Percentiles rank a stretch among this genome's conserved stretches.
Evolutionary conservation across 1,140 invertebrate genomes (phyloP).

Genomic region (Drosophila orena): DNA sequence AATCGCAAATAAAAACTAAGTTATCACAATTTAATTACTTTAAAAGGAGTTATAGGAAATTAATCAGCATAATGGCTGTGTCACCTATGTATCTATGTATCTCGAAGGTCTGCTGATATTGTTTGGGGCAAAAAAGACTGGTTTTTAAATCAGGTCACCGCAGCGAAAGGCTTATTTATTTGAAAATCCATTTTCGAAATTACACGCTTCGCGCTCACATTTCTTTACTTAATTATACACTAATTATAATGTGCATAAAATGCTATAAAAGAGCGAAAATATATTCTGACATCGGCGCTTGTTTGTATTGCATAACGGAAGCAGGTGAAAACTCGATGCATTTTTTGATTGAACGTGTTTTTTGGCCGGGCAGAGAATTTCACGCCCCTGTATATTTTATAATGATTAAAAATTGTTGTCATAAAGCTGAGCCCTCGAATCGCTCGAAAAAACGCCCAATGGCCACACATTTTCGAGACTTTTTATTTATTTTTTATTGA

Average conservation of each 20-base stretch:
- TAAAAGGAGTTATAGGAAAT: background rate
- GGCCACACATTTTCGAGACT: background rate
- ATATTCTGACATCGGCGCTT: slow-evolving; percentile 5
- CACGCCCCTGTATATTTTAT: slow-evolving; percentile 42
- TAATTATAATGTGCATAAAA: slow-evolving; percentile 46
- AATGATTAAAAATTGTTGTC: slow-evolving; percentile 55
- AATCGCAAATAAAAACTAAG: slow-evolving; percentile 5
- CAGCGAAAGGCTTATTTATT: background rate
- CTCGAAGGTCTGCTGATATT: too few relatives aligned
- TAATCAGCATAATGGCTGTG: too few relatives aligned
- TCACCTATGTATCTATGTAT: too few relatives aligned
- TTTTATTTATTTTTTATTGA: slow-evolving; percentile 31
- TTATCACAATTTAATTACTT: slow-evolving; percentile 21
- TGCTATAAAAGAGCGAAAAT: background rate
- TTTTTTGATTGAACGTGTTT: slow-evolving; percentile 32
- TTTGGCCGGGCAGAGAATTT: slow-evolving; percentile 14
- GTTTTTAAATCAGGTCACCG: background rate
- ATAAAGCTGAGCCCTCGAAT: slow-evolving; percentile 13
- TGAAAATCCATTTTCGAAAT: background rate
- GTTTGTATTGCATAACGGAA: slow-evolving; percentile 28
- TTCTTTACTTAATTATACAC: slow-evolving; percentile 31
- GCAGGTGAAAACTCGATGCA: slow-evolving; percentile 29
- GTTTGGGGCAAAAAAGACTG: background rate
- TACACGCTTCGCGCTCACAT: background rate
- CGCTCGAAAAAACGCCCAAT: slow-evolving; percentile 3